Conservation (phyloP, 2,113 vertebrate species). For the Ursus arctos region DNA sequence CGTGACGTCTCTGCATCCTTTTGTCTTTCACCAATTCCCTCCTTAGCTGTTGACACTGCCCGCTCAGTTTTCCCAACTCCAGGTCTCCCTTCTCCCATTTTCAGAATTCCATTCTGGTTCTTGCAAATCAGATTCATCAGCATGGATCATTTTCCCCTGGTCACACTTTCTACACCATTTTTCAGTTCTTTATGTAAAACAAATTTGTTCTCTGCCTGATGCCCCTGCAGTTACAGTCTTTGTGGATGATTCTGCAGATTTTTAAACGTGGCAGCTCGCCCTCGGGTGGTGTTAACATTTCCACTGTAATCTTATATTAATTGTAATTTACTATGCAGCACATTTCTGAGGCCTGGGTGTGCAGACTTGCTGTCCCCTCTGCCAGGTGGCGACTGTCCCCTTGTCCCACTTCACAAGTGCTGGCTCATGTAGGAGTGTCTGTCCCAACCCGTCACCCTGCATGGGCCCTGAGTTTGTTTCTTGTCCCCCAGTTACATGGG, state of each 20-base stretch:
- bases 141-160: accelerated
- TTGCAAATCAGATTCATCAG: background rate
- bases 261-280: background rate
- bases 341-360: background rate
- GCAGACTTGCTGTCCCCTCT: accelerated
- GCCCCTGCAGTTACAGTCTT: accelerated
- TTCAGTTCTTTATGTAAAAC: background rate
- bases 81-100: background rate
- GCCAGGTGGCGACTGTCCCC: accelerated
- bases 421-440: background rate
- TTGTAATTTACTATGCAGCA: accelerated
- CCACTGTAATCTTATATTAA: background rate
- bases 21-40: background rate
- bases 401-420: no score
- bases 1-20: accelerated
- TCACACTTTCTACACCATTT: background rate
- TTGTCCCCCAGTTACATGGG: accelerated
- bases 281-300: background rate
- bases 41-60: accelerated
- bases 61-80: accelerated
- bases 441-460: background rate
- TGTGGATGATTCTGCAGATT: background rate
- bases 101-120: background rate
- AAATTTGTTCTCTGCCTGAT: accelerated
- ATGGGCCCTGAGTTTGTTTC: background rate